Evolutionary conservation across 2,113 vertebrate species (phyloP).

Genomic region (Strix aluco): DNA sequence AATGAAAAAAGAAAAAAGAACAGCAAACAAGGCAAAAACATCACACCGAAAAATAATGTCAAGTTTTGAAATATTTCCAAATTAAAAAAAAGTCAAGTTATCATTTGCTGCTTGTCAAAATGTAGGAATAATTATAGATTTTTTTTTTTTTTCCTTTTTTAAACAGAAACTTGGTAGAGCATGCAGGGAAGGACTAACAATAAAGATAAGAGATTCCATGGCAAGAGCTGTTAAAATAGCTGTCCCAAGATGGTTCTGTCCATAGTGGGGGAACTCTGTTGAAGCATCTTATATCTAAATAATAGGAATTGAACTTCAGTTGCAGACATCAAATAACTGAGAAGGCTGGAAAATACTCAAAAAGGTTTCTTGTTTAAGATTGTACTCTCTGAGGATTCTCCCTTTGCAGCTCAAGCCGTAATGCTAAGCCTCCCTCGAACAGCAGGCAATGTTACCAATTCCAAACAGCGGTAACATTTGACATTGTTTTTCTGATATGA

Average conservation of each 20-base stretch:
- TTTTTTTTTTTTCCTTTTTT: neutral
- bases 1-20: neutral
- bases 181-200: neutral
- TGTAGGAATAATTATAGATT: neutral
- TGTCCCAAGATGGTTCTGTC: neutral
- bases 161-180: neutral
- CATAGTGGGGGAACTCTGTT: neutral
- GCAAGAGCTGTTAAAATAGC: neutral
- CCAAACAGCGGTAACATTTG: neutral
- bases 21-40: neutral
- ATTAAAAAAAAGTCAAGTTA: neutral
- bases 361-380: neutral
- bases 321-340: neutral
- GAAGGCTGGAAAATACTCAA: neutral
- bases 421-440: neutral
- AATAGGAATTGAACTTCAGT: neutral
- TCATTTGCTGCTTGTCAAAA: neutral
- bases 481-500: neutral
- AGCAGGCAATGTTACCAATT: neutral
- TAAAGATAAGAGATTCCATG: neutral
- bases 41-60: neutral
- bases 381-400: neutral
- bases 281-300: neutral
- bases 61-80: conserved; percentile 29
- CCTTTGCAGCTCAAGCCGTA: neutral